Base-by-base conservation (phyloP, 2,888 invertebrate species). In the Andrena marginata region DNA sequence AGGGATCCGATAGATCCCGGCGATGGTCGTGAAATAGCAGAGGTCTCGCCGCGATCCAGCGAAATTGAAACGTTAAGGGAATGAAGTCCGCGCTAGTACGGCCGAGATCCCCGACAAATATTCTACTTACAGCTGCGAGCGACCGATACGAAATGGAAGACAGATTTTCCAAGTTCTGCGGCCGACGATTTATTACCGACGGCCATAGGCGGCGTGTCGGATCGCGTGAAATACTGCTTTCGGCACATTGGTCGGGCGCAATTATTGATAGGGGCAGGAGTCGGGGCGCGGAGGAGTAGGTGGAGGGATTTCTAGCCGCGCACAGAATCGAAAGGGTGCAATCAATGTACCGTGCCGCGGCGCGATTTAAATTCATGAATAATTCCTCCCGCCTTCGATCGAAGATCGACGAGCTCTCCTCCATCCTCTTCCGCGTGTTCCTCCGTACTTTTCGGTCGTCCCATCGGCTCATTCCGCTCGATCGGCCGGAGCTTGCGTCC, bases 351-450 rank as follows among this genome's bases (percentile, higher is more conserved):
- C 91, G 89, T 91, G 89, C 89, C 85, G 86, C 89, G 89, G 87
- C 89, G 85, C 87, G 90, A 91, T 91, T 91, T 91, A 90, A 92
- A 92, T 92, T 92, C 92, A 92, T 92, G 92, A 92, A 92, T 92
- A 92, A 92, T 92, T 92, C 90, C 85, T 63, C 64, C 84, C 71
- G 62, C 68, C 81, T 56, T 64, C 49, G 73, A 42, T 71, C 80
- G 78, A 85, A 88, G 89, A 89, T 83, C 89, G 80, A 87, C 84
- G 88, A 84, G 82, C 79, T 87, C 83, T 54, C 62, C 67, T 80
- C 67, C 76, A 62, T 74, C 79, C 70, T 69, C 68, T 60, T 70
- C 73, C 71, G 35, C 16, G 13, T 62, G 54, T 33, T 29, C 7
- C 56, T 60, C 26, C 63, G 62, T 49, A 33, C 56, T 67, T 35